Evolutionary conservation across 2,113 vertebrate species (phyloP).

Genomic region (Megaceryle torquata): DNA sequence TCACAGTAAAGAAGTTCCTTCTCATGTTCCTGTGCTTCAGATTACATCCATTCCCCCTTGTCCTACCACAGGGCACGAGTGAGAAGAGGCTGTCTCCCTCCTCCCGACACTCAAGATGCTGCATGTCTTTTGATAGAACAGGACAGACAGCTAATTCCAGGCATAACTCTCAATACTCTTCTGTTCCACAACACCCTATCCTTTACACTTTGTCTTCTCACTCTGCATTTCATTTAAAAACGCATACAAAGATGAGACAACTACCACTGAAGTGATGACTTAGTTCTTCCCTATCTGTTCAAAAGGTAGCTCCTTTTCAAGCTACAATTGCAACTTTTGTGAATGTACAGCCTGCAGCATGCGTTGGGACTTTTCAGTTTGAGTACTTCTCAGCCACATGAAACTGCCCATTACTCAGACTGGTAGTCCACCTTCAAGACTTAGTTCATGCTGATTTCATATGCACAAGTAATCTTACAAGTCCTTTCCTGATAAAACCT

Average conservation of each 20-base stretch:
- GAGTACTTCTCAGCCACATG: neutral
- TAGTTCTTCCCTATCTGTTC: neutral
- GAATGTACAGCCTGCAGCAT: neutral
- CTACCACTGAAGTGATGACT: neutral
- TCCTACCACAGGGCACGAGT: too few species aligned
- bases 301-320: neutral
- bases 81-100: too few species aligned
- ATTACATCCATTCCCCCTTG: too few species aligned
- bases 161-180: neutral
- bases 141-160: neutral
- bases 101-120: neutral
- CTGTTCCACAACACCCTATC: neutral
- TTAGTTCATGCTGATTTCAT: neutral
- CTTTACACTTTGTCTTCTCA: neutral
- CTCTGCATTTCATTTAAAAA: neutral
- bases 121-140: neutral
- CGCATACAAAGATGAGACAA: neutral
- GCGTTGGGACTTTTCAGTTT: too few species aligned
- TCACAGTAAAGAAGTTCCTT: too few species aligned
- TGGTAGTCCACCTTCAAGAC: neutral
- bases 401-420: neutral
- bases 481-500: neutral
- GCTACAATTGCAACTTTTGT: neutral
- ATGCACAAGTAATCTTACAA: neutral
- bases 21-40: too few species aligned